These are phyloP conservation scores for Eurytoma adleriae DNA, from an alignment of 2,888 invertebrate genomes.

Conservation along the genomic window DNA sequence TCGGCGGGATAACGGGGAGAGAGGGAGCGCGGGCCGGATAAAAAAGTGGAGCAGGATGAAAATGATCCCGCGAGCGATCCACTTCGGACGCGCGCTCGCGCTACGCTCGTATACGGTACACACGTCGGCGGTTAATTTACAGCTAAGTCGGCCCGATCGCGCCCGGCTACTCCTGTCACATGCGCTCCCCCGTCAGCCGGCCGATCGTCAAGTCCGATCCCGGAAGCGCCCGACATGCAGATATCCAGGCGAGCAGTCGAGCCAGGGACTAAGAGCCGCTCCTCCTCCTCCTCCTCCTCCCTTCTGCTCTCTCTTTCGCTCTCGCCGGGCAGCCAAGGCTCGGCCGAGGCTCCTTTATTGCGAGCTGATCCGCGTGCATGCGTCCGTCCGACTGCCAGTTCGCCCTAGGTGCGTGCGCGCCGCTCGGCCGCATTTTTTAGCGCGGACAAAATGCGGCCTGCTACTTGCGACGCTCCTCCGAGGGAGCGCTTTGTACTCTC, in stretches of 20 bases:
- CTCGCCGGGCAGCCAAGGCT: not conserved
- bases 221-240: slow-evolving; percentile 23
- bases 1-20: not conserved
- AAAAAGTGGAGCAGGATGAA: slow-evolving; percentile 31
- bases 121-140: slow-evolving; percentile 61
- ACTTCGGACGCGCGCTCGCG: slow-evolving; percentile 1
- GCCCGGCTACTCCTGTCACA: slow-evolving; percentile 41
- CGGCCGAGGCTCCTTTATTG: too few species aligned
- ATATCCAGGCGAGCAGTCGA: not conserved
- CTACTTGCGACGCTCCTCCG: too few species aligned
- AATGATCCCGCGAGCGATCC: slow-evolving; percentile 23
- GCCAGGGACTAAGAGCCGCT: not conserved
- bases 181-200: slow-evolving; percentile 1
- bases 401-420: too few species aligned
- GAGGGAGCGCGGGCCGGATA: not conserved
- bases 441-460: too few species aligned
- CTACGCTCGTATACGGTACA: slow-evolving; percentile 12
- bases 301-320: not conserved
- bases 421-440: too few species aligned
- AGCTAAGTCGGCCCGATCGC: slow-evolving; percentile 54
- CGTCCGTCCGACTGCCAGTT: too few species aligned
- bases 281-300: not conserved
- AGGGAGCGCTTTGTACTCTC: too few species aligned
- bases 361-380: too few species aligned
- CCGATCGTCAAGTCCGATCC: slow-evolving; percentile 12